Evolutionary conservation across 2,113 vertebrate genomes (phyloP), one percentile per base, ranked within the genome.

Genomic region (Pardalotus punctatus): DNA sequence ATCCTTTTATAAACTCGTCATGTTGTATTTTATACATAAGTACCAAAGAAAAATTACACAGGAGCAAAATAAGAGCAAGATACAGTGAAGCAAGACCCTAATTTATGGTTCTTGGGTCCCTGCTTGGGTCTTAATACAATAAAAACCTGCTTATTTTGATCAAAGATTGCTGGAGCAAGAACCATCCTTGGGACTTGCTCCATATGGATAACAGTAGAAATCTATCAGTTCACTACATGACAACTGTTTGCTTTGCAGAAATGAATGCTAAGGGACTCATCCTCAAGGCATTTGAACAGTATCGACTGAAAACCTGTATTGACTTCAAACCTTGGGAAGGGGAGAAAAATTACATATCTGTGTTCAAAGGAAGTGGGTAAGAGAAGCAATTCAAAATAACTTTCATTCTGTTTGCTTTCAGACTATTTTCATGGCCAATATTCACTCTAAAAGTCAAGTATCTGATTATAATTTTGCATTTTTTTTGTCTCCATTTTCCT

Each of bases 241-340:
- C 47, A 51, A 21, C 29, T 89, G 38, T 89, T 87, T 42, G 62
- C 60, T 80, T 81, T 91, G 87, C 88, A 99, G 99, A 99, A 79
- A 98, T 99, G 87, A 99, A 99, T 95, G 99, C 99, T 25, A 99
- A 99, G 97, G 99, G 98, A 79, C 96, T 99, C 67, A 99, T 99
- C 73, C 97, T 99, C 56, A 98, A 99, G 93, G 99, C 99, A 48
- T 99, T 99, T 95, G 99, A 99, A 91, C 98, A 98, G 76, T 99
- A 99, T 94, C 98, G 98, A 51, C 97, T 99, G 36, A 99, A 99
- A 98, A 98, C 98, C 15, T 99, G 99, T 94, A 99, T 99, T 51
- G 98, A 99, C 97, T 99, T 99, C 96, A 98, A 99, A 86, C 98
- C 98, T 51, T 99, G 99, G 99, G 73, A 82, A 28, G 99, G 98